A percentile compares a stretch with the other conserved stretches of the same genome.
Evolutionary conservation across 2,888 invertebrate species (phyloP).

Genomic region (Leistus spinibarbis): DNA sequence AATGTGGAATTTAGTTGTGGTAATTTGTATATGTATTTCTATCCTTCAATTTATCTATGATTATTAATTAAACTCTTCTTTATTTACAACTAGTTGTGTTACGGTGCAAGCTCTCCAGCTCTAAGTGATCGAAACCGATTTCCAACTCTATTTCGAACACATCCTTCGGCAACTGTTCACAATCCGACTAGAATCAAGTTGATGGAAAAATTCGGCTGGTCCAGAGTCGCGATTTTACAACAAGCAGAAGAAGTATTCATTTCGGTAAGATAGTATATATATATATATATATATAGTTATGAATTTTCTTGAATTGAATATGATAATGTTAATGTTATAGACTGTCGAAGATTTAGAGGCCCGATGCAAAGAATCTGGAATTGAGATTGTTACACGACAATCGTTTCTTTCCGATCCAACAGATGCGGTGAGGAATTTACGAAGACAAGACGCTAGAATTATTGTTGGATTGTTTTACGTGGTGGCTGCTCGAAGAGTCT

Average conservation of each 20-base stretch:
- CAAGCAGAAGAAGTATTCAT: slow-evolving; percentile 98
- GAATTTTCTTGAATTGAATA: background rate
- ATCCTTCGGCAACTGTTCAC: slow-evolving; percentile 98
- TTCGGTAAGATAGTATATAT: slow-evolving; percentile 69
- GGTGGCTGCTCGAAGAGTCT: slow-evolving; percentile 92
- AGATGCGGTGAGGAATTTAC: slow-evolving; percentile 92
- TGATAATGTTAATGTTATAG: slow-evolving; percentile 55
- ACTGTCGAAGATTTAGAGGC: slow-evolving; percentile 97
- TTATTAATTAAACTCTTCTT: background rate
- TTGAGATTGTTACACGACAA: slow-evolving; percentile 95
- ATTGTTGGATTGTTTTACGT: slow-evolving; percentile 99
- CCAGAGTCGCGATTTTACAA: slow-evolving; percentile 94
- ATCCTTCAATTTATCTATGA: background rate
- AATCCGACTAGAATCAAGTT: slow-evolving; percentile 96
- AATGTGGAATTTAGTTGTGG: slow-evolving; percentile 99
- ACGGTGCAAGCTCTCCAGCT: slow-evolving; percentile 98
- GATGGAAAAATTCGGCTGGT: slow-evolving; percentile 98
- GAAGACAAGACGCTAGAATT: slow-evolving; percentile 95
- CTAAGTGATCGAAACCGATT: slow-evolving; percentile 95
- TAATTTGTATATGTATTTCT: slow-evolving; percentile 61
- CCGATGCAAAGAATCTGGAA: slow-evolving; percentile 87
- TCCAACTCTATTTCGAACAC: slow-evolving; percentile 97
- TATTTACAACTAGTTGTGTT: slow-evolving; percentile 80
- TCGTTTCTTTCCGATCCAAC: slow-evolving; percentile 96
- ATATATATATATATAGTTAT: background rate